Conservation (phyloP, 1,140 invertebrate species). For the Drosophila tani region DNA sequence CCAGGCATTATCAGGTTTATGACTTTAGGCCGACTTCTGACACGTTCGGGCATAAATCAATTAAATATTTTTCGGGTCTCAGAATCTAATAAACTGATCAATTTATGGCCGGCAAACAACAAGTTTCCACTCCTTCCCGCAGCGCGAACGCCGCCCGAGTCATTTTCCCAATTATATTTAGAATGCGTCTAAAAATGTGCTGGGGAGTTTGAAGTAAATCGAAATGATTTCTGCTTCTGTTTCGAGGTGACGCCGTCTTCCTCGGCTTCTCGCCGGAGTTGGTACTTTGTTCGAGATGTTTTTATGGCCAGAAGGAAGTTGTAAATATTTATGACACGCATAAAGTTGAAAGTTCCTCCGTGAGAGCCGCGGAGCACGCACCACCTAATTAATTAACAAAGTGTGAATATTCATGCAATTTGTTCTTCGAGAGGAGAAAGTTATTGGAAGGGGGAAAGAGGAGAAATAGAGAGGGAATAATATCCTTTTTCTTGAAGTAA, state of each 20-base stretch:
- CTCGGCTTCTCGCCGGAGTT: conserved; percentile 19
- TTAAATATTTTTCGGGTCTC: conserved; percentile 64
- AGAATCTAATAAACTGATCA: conserved; percentile 61
- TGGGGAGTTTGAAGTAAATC: conserved; percentile 35
- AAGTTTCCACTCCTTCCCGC: conserved; percentile 43
- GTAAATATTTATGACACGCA: conserved; percentile 74
- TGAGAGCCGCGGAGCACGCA: conserved; percentile 44
- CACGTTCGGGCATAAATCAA: conserved; percentile 66
- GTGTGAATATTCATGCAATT: conserved; percentile 64
- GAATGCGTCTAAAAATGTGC: conserved; percentile 58
- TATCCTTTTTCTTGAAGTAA: neutral
- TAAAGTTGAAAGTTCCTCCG: conserved; percentile 63
- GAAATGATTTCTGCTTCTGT: conserved; percentile 39
- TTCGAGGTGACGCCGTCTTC: conserved; percentile 41
- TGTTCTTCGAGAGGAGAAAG: conserved; percentile 18
- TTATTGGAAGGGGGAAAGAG: neutral
- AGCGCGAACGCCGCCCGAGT: conserved; percentile 2
- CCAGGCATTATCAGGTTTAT: conserved; percentile 24
- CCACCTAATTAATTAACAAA: conserved; percentile 76
- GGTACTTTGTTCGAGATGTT: conserved; percentile 44
- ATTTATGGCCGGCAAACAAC: conserved; percentile 61
- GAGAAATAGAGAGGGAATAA: no score
- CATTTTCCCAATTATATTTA: conserved; percentile 58
- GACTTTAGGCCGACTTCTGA: conserved; percentile 37
- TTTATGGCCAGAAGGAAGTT: conserved; percentile 76